Base-by-base conservation (phyloP, 2,888 invertebrate species). In the Papilio elwesi region DNA sequence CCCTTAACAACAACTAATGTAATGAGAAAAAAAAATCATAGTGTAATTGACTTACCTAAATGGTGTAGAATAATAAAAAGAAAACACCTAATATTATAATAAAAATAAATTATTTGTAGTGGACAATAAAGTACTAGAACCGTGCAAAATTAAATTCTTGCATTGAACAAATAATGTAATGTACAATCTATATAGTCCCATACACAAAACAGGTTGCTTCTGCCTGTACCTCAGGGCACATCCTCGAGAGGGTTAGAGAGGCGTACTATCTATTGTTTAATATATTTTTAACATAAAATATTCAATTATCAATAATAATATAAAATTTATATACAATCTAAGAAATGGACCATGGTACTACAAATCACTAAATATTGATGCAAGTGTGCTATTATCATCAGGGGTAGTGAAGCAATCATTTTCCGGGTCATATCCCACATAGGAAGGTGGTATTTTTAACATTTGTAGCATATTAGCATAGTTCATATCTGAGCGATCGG, bases 361-460 rank as follows among this genome's bases (percentile, higher is more conserved):
- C 48, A 76, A 74, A 77, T 85, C 79, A 77, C 85, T 84, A 75
- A 88, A 82, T 70, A 86, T 82, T 48, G 88, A 86, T 57, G 90
- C 79, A 74, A 92, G 81, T 52, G 92, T 85, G 68, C 75, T 85
- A 49, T 83, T 78, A 85, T 90, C 90, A 79, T 88, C 86, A 0
- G 91, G 89, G 48, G 89, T 91, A 66, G 82, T 82, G 79, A 94
- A 94, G 76, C 87, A 88, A 77, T 94, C 94, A 81, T 92, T 90
- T 51, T 94, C 94, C 0, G 87, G 85, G 78, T 94, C 92, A 83
- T 94, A 95, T 0, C 92, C 89, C 4, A 95, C 94, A 75, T 94
- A 79, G 38, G 86, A 82, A 0, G 89, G 79, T 10, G 95, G 92
- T 76, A 95, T 94, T 74, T 92, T 91, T n/a, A 95, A 83, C 62